These are phyloP conservation scores for Rhagonycha lutea DNA, from an alignment of 2,888 invertebrate genomes.

Conservation along the genomic window DNA sequence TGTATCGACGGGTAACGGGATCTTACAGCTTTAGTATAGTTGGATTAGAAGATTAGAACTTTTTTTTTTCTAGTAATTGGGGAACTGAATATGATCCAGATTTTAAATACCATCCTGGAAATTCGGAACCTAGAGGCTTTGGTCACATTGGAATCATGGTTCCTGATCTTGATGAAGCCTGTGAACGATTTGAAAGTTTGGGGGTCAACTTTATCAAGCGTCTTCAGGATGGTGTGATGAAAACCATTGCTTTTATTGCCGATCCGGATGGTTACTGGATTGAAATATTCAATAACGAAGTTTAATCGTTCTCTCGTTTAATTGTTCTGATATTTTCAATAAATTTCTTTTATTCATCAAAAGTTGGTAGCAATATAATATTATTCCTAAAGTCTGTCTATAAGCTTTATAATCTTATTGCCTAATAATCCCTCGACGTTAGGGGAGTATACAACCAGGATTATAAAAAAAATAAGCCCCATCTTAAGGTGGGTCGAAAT, in stretches of 20 bases:
- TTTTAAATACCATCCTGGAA: constrained; percentile 86
- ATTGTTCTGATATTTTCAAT: not conserved
- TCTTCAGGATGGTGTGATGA: constrained; percentile 92
- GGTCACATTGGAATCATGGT: constrained; percentile 93
- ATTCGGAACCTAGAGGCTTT: constrained; percentile 85
- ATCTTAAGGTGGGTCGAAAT: too few relatives aligned
- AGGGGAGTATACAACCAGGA: too few relatives aligned
- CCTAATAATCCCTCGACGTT: too few relatives aligned
- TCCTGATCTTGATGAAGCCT: constrained; percentile 86
- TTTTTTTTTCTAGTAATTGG: constrained; percentile 79
- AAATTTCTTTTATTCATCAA: too few relatives aligned
- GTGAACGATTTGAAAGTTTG: constrained; percentile 79
- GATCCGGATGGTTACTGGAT: constrained; percentile 98
- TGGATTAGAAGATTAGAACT: too few relatives aligned
- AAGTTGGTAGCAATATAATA: too few relatives aligned
- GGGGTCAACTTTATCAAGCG: constrained; percentile 89
- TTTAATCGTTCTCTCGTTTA: too few relatives aligned
- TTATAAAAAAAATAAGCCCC: too few relatives aligned
- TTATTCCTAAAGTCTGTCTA: too few relatives aligned
- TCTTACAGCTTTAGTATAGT: too few relatives aligned
- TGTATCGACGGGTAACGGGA: too few relatives aligned
- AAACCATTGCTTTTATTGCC: constrained; percentile 90
- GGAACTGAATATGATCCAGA: constrained; percentile 85
- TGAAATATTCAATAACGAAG: constrained; percentile 74
- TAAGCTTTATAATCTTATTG: too few relatives aligned